phyloP scores from a whole-genome alignment of 1,140 invertebrate species.

The Eriocheir sinensis region DNA sequence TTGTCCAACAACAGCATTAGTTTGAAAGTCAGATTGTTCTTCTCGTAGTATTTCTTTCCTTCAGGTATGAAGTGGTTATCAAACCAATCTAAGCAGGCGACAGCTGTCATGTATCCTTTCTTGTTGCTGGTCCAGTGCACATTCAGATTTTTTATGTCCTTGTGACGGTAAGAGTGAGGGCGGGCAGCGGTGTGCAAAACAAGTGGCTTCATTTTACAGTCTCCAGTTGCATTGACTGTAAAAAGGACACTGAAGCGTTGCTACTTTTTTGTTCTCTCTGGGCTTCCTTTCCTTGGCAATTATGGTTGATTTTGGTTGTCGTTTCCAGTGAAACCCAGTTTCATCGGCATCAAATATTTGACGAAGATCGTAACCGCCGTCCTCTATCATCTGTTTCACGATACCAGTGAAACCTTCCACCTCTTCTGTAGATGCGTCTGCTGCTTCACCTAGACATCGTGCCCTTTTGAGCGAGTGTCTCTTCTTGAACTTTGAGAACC shows the following conservation, averaged over 20 bases:
- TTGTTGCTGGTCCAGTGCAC: too few relatives aligned
- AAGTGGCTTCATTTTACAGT: constrained; percentile 53
- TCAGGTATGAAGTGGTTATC: not conserved
- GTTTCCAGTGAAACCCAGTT: constrained; percentile 16
- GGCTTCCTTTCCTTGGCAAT: constrained; percentile 18
- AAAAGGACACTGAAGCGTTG: constrained; percentile 31
- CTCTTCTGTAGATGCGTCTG: constrained; percentile 24
- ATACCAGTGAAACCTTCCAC: constrained; percentile 33
- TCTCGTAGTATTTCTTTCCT: too few relatives aligned
- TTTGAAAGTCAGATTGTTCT: not conserved
- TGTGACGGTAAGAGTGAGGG: too few relatives aligned
- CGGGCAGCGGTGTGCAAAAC: not conserved
- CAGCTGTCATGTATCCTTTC: constrained; percentile 3
- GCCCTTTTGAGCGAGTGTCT: constrained; percentile 31
- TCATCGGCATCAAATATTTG: not conserved
- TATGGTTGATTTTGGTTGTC: not conserved
- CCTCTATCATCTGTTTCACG: constrained; percentile 40
- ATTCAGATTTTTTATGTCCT: too few relatives aligned
- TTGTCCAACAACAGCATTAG: not conserved
- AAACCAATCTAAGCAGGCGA: not conserved
- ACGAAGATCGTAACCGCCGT: not conserved
- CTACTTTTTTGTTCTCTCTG: constrained; percentile 21
- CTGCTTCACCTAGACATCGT: constrained; percentile 6
- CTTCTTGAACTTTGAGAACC: not conserved
- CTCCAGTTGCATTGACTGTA: constrained; percentile 50